Base-by-base conservation (phyloP, 2,888 invertebrate genomes). In the Ernsta delagoae region DNA sequence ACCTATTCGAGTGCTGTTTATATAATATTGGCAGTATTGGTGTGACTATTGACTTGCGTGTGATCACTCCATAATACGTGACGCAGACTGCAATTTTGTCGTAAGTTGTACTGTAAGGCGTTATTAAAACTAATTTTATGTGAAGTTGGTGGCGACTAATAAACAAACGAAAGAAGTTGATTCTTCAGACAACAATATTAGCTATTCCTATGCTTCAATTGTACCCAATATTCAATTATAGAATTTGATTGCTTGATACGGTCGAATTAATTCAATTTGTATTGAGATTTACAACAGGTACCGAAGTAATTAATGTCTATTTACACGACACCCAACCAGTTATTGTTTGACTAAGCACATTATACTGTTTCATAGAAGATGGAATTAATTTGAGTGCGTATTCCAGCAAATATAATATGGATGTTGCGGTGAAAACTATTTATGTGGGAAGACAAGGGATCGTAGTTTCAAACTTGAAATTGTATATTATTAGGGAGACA, bases 231-330 rank as follows among this genome's bases (percentile, higher is more conserved):
- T 68, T 68, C 68, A 68, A 68, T 68, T 68, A 68, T 68, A 68
- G 68, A 63, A 68, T 68, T 57, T 62, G 68, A 68, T 68, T 68
- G 68, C 48, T 48, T 68, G 48, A 61, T 68, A 59, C 63, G 59
- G 57, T 39, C 39, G 68, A 57, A 66, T 66, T 59, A 69, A 63
- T 63, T 69, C 68, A 69, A 63, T 69, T 62, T 69, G 62, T 59
- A 63, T 69, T 69, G 68, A 69, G 68, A 69, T 63, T 63, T 69
- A 63, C 68, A 69, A 63, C 68, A 63, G 69, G 69, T 69, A 53
- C 57, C 63, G 31, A 43, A 59, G 68, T 59, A 69, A 69, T 63
- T 69, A 69, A 63, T 59, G 57, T 59, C 48, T 69, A 63, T 69
- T 63, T 69, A 69, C 62, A 69, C 63, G 69, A 69, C 59, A 63